Evolutionary conservation across 2,888 invertebrate genomes (phyloP), one percentile per base, ranked within the genome.

Genomic region (Camptogramma bilineatum): DNA sequence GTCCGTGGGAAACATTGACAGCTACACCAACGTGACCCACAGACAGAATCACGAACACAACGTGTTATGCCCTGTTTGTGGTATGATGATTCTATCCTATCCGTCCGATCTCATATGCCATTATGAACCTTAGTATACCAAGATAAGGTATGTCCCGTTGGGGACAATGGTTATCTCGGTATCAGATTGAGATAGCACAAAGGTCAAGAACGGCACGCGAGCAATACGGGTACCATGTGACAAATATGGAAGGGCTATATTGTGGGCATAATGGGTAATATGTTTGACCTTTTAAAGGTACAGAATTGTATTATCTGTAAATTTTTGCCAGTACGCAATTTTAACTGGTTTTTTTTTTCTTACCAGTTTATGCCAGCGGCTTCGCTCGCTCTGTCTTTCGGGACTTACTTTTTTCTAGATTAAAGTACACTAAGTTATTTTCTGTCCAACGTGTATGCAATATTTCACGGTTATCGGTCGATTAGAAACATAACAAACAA

Each of bases 121-220:
- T 73, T 79, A 62, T 72, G 57, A 74, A 73, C 80, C 72, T 77
- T 88, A 78, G 68, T 39, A 1, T 59, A 1, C 59, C 13, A 62
- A 5, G 34, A 56, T 80, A 86, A 73, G 74, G 75, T 73, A 78
- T 73, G 70, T 76, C 89, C 90, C 86, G 87, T 88, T 85, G 90
- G 74, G 89, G 86, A 83, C 90, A 83, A 86, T 86, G 85, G 88
- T 86, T 89, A 90, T 90, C 91, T 87, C 77, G 67, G 75, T 82
- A 88, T 89, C 88, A 85, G 87, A 87, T 90, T 86, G 81, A 90
- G 88, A 88, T 90, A 88, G 82, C 80, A 70, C 75, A 74, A 82
- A 88, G 91, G 91, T 91, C 90, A 88, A 84, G 86, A 86, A 82
- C 81, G 83, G 87, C 88, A 87, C 85, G 87, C 84, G 83, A 85